Base-by-base conservation (phyloP, 2,888 invertebrate genomes). In the Limnephilus rhombicus region DNA sequence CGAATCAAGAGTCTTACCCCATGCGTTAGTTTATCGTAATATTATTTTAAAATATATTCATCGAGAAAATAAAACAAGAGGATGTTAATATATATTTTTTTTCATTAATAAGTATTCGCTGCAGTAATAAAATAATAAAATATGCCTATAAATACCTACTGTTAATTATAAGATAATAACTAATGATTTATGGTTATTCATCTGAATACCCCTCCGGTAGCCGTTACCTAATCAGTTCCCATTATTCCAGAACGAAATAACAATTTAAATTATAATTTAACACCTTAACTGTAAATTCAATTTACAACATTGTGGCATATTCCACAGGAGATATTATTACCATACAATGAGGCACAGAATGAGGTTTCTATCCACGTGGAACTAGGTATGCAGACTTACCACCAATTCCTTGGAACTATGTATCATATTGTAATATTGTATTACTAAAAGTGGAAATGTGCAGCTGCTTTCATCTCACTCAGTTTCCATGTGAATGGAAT, bases 401-500 rank as follows among this genome's bases (percentile, higher is more conserved):
- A 53, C 53, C 49, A 37, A 87, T 87, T 87, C 53, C 87, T 29
- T 31, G 31, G 53, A 87, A 87, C 37, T 31, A 34, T 45, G 29
- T 68, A 68, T 49, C n/a, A 49, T n/a, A 68, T 87, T 53, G 53
- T 87, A 87, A 49, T n/a, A 87, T 87, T 53, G 53, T 87, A 87
- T 7, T 37, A 37, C 34, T 18, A 37, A 11, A 83, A 11, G 83
- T 37, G 24, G 41, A 24, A 83, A 83, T 83, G 18, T 83, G 83
- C 15, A 87, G 18, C 31, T 68, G 18, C 29, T 87, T 49, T 87
- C 53, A 18, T 87, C 53, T 31, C 87, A 18, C 29, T 68, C 87
- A 13, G 18, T 31, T 49, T 31, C 34, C 13, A 15, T 87, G 29
- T 29, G 49, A 53, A 49, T 29, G 12, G 53, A 87, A 53, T 53